Evolutionary conservation across 2,113 vertebrate species (phyloP).

Genomic region (Oreochromis aureus): DNA sequence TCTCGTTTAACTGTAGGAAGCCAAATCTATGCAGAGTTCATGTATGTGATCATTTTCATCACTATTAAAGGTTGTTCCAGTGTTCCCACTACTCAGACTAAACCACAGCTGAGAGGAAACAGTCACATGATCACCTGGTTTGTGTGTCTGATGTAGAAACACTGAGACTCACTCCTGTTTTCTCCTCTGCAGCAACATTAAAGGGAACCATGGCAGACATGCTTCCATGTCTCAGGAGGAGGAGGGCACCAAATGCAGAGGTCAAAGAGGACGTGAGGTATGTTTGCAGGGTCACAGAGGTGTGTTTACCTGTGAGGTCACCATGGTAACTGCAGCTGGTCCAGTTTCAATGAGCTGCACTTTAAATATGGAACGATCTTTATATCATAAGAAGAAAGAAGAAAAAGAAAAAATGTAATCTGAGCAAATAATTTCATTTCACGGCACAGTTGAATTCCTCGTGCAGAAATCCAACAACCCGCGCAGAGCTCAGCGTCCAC

Average conservation of each 20-base stretch:
- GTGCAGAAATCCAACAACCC: not conserved
- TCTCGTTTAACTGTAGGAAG: not conserved
- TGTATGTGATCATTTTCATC: not conserved
- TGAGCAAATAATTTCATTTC: not conserved
- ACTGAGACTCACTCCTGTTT: not conserved
- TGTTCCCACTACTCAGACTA: not conserved
- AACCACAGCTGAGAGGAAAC: not conserved
- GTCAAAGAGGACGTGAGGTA: not conserved
- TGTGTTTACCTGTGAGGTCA: not conserved
- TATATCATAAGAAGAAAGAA: not conserved
- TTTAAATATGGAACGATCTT: not conserved
- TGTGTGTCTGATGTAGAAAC: not conserved
- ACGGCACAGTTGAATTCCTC: not conserved
- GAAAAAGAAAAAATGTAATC: not conserved
- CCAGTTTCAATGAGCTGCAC: not conserved
- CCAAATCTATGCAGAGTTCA: not conserved
- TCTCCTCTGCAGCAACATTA: accelerated
- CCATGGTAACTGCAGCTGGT: not conserved
- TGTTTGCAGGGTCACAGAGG: not conserved
- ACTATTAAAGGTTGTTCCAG: accelerated
- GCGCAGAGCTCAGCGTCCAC: not conserved
- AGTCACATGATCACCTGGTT: not conserved
- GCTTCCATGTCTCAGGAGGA: accelerated
- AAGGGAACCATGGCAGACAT: accelerated
- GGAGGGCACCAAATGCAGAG: not conserved